These are phyloP conservation scores for Drosophila sucinea DNA, from an alignment of 1,140 invertebrate species.

Conservation along the genomic window DNA sequence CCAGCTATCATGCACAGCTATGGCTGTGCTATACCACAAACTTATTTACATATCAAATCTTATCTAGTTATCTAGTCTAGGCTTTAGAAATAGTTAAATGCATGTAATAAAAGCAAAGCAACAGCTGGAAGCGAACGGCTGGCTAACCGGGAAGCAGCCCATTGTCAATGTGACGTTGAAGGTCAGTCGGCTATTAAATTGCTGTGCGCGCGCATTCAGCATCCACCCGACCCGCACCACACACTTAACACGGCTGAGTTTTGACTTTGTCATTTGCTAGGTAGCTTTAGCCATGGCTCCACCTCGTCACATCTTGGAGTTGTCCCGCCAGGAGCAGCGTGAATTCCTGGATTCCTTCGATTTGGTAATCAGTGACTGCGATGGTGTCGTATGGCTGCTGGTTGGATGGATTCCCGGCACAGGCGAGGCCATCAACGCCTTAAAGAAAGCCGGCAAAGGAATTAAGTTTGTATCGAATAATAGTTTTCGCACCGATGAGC, in stretches of 20 bases:
- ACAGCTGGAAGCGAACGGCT: conserved; percentile 18
- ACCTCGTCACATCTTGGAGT: conserved; percentile 68
- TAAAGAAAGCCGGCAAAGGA: conserved; percentile 87
- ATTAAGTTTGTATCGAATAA: conserved; percentile 91
- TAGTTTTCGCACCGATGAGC: conserved; percentile 81
- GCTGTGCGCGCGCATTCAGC: conserved; percentile 66
- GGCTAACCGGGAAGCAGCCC: conserved; percentile 3
- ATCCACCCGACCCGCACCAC: conserved; percentile 28
- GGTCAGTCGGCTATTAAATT: conserved; percentile 60
- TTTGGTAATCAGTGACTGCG: conserved; percentile 66
- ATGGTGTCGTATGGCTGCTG: conserved; percentile 71
- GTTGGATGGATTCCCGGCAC: conserved; percentile 84
- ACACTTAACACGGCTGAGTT: neutral
- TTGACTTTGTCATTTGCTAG: conserved; percentile 8
- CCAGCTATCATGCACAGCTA: neutral
- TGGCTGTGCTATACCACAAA: neutral
- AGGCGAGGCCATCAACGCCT: conserved; percentile 84
- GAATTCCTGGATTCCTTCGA: conserved; percentile 72
- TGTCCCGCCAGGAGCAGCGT: conserved; percentile 59
- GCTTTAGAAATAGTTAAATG: conserved; percentile 29
- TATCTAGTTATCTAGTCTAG: conserved; percentile 48
- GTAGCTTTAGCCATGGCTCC: conserved; percentile 48
- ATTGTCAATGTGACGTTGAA: conserved; percentile 72
- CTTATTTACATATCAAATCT: conserved; percentile 58
- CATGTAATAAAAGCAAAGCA: conserved; percentile 2